Percentiles rank a stretch among this genome's conserved stretches.
phyloP scores from a whole-genome alignment of 2,888 invertebrate species.

The Pyrrhosoma nymphula region DNA sequence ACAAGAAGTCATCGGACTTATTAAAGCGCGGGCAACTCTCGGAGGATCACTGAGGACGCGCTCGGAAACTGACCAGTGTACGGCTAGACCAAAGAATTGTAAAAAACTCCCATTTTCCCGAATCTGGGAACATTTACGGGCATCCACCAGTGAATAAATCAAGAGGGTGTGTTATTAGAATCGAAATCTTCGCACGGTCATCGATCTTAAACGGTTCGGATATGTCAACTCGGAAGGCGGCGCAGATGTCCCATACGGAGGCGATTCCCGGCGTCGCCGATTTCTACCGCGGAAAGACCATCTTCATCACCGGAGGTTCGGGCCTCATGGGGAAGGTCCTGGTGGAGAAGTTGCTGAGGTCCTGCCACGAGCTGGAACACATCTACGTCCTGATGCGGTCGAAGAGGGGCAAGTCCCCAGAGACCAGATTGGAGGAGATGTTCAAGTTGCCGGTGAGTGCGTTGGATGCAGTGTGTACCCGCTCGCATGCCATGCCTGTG shows the following conservation, averaged over 20 bases:
- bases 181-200: neutral
- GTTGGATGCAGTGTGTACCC: too few species aligned
- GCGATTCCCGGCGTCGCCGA: conserved; percentile 76
- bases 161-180: neutral
- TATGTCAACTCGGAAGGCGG: neutral
- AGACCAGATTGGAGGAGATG: conserved; percentile 62
- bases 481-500: too few species aligned
- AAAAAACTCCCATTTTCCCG: neutral
- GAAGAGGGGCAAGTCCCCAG: conserved; percentile 59
- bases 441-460: conserved; percentile 68
- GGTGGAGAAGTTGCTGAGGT: conserved; percentile 80
- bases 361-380: conserved; percentile 46
- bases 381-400: conserved; percentile 68
- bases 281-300: conserved; percentile 82
- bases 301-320: conserved; percentile 84
- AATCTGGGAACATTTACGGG: neutral
- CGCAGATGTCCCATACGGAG: neutral
- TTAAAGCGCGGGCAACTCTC: neutral
- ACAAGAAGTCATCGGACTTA: neutral
- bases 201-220: neutral
- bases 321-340: conserved; percentile 85
- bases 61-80: neutral
- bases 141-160: neutral
- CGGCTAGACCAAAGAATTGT: neutral
- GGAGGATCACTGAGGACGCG: neutral